Evolutionary conservation across 2,888 invertebrate genomes (phyloP).

Genomic region (Lapara coniferarum): DNA sequence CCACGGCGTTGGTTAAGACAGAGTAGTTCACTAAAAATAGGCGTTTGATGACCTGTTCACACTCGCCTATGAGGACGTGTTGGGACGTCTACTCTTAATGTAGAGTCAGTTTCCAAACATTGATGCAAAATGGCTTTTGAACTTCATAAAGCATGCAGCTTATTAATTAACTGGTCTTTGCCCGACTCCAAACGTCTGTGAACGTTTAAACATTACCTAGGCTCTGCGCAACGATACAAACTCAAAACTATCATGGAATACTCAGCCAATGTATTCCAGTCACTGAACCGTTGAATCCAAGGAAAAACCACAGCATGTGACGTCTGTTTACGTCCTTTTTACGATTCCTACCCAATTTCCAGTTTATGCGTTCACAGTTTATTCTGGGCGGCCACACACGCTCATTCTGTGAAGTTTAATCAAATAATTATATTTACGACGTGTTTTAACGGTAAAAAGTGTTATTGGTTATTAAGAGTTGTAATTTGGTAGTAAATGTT

Average conservation of each 20-base stretch:
- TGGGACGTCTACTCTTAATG: too few relatives aligned
- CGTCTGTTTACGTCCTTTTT: slow-evolving; percentile 28
- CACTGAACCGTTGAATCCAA: slow-evolving; percentile 19
- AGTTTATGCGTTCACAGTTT: slow-evolving; percentile 31
- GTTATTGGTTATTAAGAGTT: slow-evolving; percentile 8
- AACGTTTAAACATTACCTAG: not conserved
- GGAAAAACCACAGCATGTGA: slow-evolving; percentile 31
- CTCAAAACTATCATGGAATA: slow-evolving; percentile 1
- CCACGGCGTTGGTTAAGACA: not conserved
- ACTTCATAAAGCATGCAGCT: too few relatives aligned
- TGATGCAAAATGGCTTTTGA: too few relatives aligned
- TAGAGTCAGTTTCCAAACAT: too few relatives aligned
- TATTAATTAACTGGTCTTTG: too few relatives aligned
- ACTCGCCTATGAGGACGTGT: too few relatives aligned
- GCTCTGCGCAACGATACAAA: too few relatives aligned
- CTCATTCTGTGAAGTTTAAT: slow-evolving; percentile 7
- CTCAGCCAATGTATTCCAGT: slow-evolving; percentile 13
- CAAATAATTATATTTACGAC: slow-evolving; percentile 11
- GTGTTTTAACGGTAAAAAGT: not conserved
- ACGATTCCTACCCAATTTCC: slow-evolving; percentile 34
- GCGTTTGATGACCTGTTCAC: not conserved
- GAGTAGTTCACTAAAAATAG: not conserved
- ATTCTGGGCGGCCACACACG: slow-evolving; percentile 38
- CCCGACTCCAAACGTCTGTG: too few relatives aligned
- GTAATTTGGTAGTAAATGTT: slow-evolving; percentile 10